Conservation (phyloP, 2,888 invertebrate species). For the Malthinus seriepunctatus region DNA sequence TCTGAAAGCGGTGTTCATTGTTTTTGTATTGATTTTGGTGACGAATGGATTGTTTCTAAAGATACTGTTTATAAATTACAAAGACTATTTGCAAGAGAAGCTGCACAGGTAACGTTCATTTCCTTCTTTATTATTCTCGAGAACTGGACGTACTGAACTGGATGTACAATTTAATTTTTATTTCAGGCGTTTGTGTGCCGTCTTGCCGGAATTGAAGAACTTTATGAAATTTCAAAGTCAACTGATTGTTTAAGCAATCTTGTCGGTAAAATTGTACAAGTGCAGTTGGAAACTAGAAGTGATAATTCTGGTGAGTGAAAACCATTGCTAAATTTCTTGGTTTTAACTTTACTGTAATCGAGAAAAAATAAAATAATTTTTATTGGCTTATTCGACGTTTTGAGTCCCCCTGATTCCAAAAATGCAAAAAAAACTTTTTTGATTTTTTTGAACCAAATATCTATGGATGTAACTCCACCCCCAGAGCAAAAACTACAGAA, state of each 20-base stretch:
- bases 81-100: slow-evolving; percentile 65
- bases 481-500: too few relatives aligned
- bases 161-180: slow-evolving; percentile 12
- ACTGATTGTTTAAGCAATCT: slow-evolving; percentile 54
- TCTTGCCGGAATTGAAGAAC: slow-evolving; percentile 71
- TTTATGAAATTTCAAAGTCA: slow-evolving; percentile 48
- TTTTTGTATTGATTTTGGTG: slow-evolving; percentile 78
- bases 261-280: slow-evolving; percentile 55
- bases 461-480: too few relatives aligned
- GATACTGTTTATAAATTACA: slow-evolving; percentile 64
- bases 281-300: slow-evolving; percentile 54
- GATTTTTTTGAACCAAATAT: too few relatives aligned
- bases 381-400: too few relatives aligned
- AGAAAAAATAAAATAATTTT: too few relatives aligned
- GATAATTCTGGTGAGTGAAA: slow-evolving; percentile 47
- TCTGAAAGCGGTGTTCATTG: slow-evolving; percentile 51
- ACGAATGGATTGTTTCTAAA: slow-evolving; percentile 62
- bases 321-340: too few relatives aligned
- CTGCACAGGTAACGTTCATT: slow-evolving; percentile 64
- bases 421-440: too few relatives aligned
- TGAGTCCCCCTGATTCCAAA: too few relatives aligned
- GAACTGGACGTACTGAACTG: too few relatives aligned
- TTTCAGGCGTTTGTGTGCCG: slow-evolving; percentile 69
- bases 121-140: too few relatives aligned
- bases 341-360: too few relatives aligned